These are phyloP conservation scores for Delphinapterus leucas DNA, from an alignment of 2,113 vertebrate species.

Conservation along the genomic window DNA sequence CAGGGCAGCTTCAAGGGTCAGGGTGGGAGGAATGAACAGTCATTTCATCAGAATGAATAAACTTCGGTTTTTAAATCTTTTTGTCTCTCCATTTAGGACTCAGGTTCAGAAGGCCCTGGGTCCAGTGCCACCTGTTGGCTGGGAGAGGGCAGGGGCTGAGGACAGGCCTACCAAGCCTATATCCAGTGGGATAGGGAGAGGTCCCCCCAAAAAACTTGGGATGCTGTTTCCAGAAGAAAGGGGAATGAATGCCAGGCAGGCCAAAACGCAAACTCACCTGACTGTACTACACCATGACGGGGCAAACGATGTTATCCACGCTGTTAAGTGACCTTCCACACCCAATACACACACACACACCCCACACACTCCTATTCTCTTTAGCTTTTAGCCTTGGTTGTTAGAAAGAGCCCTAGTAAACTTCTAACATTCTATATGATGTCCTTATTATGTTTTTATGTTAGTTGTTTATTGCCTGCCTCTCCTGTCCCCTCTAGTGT, in stretches of 20 bases:
- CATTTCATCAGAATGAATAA: background rate
- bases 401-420: background rate
- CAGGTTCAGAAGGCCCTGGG: background rate
- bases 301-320: background rate
- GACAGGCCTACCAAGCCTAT: background rate
- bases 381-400: background rate
- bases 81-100: background rate
- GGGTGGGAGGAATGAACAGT: background rate
- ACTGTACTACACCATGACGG: background rate
- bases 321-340: background rate
- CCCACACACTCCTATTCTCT: background rate
- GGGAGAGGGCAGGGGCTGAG: background rate
- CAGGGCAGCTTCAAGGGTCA: background rate
- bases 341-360: background rate
- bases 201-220: background rate
- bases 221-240: background rate
- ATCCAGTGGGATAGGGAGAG: no score
- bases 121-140: background rate
- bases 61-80: background rate
- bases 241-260: background rate
- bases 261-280: background rate
- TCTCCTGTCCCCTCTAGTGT: background rate
- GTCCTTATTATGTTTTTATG: background rate
- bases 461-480: background rate
- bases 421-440: background rate